These are phyloP conservation scores for Oedothorax gibbosus DNA, from an alignment of 1,140 invertebrate genomes.

Conservation along the genomic window DNA sequence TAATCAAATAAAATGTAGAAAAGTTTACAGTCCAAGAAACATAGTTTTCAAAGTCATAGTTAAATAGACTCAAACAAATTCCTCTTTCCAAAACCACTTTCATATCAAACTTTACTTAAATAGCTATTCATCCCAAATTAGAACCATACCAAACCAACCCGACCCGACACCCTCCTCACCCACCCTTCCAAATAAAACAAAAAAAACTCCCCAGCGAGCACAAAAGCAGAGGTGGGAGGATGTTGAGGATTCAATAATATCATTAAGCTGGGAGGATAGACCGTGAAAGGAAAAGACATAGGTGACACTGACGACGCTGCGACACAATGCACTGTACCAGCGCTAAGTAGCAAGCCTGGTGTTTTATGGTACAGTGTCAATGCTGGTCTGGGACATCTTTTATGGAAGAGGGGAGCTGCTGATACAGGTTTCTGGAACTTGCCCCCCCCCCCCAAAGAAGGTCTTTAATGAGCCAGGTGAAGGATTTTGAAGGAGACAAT, in stretches of 20 bases:
- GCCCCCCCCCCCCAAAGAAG: slow-evolving; percentile 23
- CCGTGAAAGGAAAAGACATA: slow-evolving; percentile 38
- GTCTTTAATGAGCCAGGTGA: background rate
- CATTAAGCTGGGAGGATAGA: slow-evolving; percentile 28
- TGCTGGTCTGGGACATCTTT: slow-evolving; percentile 45
- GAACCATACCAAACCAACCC: too few relatives aligned
- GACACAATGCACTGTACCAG: slow-evolving; percentile 3
- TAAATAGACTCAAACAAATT: too few relatives aligned
- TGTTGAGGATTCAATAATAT: slow-evolving; percentile 37
- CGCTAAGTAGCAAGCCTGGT: slow-evolving; percentile 46
- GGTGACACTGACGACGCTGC: slow-evolving; percentile 44
- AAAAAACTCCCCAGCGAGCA: too few relatives aligned
- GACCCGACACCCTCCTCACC: too few relatives aligned
- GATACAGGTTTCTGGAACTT: slow-evolving; percentile 33
- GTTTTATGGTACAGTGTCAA: slow-evolving; percentile 43
- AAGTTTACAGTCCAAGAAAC: too few relatives aligned
- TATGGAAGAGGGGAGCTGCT: slow-evolving; percentile 33
- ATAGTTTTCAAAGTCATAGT: too few relatives aligned
- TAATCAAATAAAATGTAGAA: too few relatives aligned
- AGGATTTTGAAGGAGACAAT: too few relatives aligned
- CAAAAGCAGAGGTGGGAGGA: background rate
- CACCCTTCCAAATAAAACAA: too few relatives aligned
- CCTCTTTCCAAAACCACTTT: too few relatives aligned
- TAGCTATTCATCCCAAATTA: too few relatives aligned
- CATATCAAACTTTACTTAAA: too few relatives aligned